Base-by-base conservation (phyloP, 2,888 invertebrate genomes). In the Torymus auratus region DNA sequence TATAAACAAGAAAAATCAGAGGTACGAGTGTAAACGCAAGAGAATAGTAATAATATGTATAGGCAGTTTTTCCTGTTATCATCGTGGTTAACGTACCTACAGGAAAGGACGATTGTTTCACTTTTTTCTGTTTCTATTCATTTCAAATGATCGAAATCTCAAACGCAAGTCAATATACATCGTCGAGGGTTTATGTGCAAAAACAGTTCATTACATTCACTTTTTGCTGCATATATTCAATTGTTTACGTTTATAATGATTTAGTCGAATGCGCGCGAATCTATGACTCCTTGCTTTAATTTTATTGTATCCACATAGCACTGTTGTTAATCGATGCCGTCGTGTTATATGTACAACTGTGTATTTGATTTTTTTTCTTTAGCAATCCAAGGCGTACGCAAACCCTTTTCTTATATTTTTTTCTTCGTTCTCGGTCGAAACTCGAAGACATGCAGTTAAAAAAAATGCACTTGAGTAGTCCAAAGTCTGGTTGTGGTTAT, bases 401-500 rank as follows among this genome's bases (percentile, higher is more conserved):
- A 65, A 28, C 56, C 61, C 41, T 28, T 68, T 20, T 72, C 58
- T 56, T 78, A 7, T 13, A 11, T 10, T 55, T 50, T 65, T 50
- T 64, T 13, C 55, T 62, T 20, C 14, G 13, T n/a, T 17, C 41
- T 72, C 28, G 15, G 56, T 72, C 52, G 64, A 61, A 68, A 55
- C 23, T 52, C 13, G 15, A 14, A 2, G 15, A 60, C 17, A 20
- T 53, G 52, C 82, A 56, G 52, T 65, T 75, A 28, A 58, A 69
- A 69, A 79, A 78, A 74, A 81, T 75, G 78, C 71, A 71, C 78
- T 82, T 82, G 53, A 50, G 23, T 74, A 61, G 13, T 73, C 52
- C 68, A 28, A 72, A 72, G 58, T 71, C 65, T 56, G n/a, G 53
- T 72, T 62, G 61, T 76, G 68, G 15, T 69, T 73, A 77, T 73